Base-by-base conservation (phyloP, 2,113 vertebrate species). In the Aepyceros melampus region DNA sequence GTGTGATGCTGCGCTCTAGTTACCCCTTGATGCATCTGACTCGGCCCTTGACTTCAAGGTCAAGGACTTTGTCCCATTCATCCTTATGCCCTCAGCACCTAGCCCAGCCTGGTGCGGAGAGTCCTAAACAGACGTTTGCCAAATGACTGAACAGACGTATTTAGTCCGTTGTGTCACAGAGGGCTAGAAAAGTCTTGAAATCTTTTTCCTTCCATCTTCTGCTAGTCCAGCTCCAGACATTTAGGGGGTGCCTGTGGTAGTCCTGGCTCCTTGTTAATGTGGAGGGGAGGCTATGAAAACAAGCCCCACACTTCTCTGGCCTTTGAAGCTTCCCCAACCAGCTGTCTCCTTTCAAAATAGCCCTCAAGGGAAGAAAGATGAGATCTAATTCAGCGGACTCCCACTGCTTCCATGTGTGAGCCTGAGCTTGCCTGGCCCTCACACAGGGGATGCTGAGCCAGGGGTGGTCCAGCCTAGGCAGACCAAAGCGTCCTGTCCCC, bases 151-250 rank as follows among this genome's bases (percentile, higher is more conserved):
- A 95, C n/a, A 83, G 58, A 87, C 5, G 31, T 31, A 1, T 16
- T 94, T 36, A 67, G 93, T 92, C 90, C 33, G 2, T 83, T 92
- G 95, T 49, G 89, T 79, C 74, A 81, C 36, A 85, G 64, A 74
- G 53, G 82, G 45, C 55, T 92, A 33, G 76, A 60, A 79, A 83
- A 84, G 55, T 56, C 71, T 60, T 55, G 56, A 94, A 74, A 64
- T 95, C 49, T n/a, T 47, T 87, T 87, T 87, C 33, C 43, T 78
- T 27, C 78, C 43, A 25, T 43, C 91, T 85, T 40, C 76, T 2
- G 16, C 31, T n/a, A 56, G 56, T 36, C 47, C 15, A 45, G 14
- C 29, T 87, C 12, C 19, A 47, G 91, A 36, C 0, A 33, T 51
- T n/a, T 79, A 27, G 45, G 21, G 33, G 47, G 47, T 36, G 9